Conservation (phyloP, 2,113 vertebrate genomes). For the Salminus brasiliensis region DNA sequence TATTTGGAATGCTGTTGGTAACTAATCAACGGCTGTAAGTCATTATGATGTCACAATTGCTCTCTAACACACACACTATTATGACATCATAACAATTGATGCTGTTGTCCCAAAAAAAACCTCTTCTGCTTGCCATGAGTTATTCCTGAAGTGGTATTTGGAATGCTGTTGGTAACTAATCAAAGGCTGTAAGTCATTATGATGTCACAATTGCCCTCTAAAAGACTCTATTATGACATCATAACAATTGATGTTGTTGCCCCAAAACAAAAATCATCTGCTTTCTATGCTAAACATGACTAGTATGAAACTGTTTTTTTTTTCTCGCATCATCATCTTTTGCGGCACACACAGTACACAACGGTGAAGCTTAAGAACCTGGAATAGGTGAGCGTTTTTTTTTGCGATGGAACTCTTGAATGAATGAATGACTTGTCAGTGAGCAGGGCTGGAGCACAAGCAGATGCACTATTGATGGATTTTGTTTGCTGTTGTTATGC, state of each 20-base stretch:
- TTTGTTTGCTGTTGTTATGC: slow-evolving; percentile 19
- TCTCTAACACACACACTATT: no score
- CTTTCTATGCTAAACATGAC: background rate
- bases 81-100: no score
- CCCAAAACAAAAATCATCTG: background rate
- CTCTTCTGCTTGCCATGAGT: no score
- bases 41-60: no score
- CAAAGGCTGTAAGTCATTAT: background rate
- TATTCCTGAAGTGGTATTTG: no score
- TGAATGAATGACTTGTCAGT: slow-evolving; percentile 45
- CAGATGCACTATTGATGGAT: slow-evolving; percentile 44
- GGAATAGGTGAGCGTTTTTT: slow-evolving; percentile 66
- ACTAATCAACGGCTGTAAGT: no score
- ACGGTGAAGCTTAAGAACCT: slow-evolving; percentile 65
- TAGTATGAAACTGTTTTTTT: slow-evolving; percentile 19
- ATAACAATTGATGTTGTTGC: background rate
- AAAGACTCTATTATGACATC: background rate
- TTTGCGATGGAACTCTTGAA: slow-evolving; percentile 30
- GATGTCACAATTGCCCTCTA: background rate
- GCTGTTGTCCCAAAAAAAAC: no score
- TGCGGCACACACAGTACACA: background rate
- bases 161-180: background rate
- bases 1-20: no score
- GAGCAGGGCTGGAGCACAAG: slow-evolving; percentile 2
- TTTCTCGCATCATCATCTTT: background rate